Conservation (phyloP, 2,797 vertebrate species). For the Botia almorhae region DNA sequence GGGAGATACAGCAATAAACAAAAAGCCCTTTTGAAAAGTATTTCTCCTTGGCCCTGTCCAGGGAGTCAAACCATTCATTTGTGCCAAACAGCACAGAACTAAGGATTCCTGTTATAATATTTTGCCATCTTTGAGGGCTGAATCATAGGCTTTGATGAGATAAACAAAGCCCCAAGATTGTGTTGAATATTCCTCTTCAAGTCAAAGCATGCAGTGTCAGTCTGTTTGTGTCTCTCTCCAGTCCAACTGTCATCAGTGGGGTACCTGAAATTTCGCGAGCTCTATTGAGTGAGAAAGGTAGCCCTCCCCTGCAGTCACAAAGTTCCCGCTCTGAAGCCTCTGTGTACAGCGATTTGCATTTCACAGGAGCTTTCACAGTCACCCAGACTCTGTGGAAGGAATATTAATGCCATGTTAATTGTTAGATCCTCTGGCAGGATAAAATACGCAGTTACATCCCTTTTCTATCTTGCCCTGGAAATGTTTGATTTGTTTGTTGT, state of each 20-base stretch:
- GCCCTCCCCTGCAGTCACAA: constrained; percentile 41
- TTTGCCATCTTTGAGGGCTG: not conserved
- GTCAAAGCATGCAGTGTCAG: not conserved
- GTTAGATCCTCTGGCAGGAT: constrained; percentile 67
- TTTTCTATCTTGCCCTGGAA: constrained; percentile 40
- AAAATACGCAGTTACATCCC: constrained; percentile 69
- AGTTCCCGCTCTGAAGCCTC: constrained; percentile 33
- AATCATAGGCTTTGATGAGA: constrained; percentile 34
- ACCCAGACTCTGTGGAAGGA: constrained; percentile 74
- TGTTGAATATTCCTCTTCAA: constrained; percentile 26
- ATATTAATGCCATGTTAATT: constrained; percentile 80
- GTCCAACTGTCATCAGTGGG: constrained; percentile 24
- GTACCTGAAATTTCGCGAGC: constrained; percentile 12
- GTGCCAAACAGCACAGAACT: constrained; percentile 22
- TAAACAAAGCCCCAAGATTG: constrained; percentile 1
- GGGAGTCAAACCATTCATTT: constrained; percentile 16
- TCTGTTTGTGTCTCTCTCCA: not conserved
- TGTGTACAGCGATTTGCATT: constrained; percentile 75
- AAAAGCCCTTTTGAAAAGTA: constrained; percentile 63
- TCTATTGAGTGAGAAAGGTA: constrained; percentile 25
- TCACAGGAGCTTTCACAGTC: constrained; percentile 73
- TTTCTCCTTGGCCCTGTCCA: constrained; percentile 28
- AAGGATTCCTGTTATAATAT: constrained; percentile 33
- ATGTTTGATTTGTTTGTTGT: constrained; percentile 58
- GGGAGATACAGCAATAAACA: constrained; percentile 54